phyloP scores from a whole-genome alignment of 2,888 invertebrate genomes.

The Napeogenes inachia region DNA sequence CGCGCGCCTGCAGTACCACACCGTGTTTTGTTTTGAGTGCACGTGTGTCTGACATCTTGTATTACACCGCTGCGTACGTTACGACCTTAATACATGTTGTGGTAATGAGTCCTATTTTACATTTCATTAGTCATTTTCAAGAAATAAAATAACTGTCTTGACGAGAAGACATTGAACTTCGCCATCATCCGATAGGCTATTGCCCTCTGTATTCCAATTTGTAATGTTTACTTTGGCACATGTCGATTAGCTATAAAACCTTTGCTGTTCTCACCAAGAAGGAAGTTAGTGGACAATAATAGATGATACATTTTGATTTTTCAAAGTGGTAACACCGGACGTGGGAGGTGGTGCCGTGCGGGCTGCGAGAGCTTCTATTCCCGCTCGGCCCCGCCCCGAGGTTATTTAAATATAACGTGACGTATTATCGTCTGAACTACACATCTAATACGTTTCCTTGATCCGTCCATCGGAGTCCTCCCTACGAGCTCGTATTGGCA shows the following conservation, averaged over 20 bases:
- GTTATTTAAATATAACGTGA: constrained; percentile 61
- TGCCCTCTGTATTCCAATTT: constrained; percentile 55
- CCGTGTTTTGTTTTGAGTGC: constrained; percentile 33
- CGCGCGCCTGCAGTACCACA: constrained; percentile 28
- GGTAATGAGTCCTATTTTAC: too few species aligned
- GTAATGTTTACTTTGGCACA: constrained; percentile 49
- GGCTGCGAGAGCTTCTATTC: constrained; percentile 48
- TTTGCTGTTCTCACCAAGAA: constrained; percentile 19
- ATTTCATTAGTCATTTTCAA: too few species aligned
- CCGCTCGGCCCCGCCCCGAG: constrained; percentile 49
- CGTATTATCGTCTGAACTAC: constrained; percentile 43
- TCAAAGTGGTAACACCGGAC: constrained; percentile 32
- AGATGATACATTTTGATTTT: constrained; percentile 28
- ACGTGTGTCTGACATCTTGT: constrained; percentile 28
- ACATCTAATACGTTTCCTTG: constrained; percentile 52
- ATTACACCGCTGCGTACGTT: too few species aligned
- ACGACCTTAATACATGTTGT: too few species aligned
- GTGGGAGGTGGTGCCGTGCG: constrained; percentile 55
- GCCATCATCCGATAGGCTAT: constrained; percentile 44
- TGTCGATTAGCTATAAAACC: constrained; percentile 21
- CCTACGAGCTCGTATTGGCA: constrained; percentile 54
- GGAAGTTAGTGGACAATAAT: constrained; percentile 25
- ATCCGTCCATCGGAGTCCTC: constrained; percentile 56
- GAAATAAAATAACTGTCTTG: too few species aligned
- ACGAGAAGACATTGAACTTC: constrained; percentile 35